Base-by-base conservation (phyloP, 2,113 vertebrate species). In the Rhabdomys dilectus region DNA sequence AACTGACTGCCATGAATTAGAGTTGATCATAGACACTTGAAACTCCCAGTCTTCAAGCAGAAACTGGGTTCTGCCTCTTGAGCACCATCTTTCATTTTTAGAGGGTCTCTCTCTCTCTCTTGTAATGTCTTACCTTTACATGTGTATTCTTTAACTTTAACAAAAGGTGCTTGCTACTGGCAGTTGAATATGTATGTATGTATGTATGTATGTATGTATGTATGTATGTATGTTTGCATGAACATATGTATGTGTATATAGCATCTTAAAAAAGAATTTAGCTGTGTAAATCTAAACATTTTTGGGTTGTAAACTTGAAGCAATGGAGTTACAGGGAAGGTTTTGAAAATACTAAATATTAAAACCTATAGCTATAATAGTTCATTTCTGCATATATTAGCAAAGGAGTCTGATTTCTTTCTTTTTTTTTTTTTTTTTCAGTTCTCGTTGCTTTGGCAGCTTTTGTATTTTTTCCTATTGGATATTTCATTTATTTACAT, bases 221-320 rank as follows among this genome's bases (percentile, higher is more conserved):
- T 68, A 31, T 15, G 12, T 68, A 31, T 68, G 31, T 34, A 36
- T 66, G 29, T 3, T 17, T 72, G 36, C n/a, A n/a, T 72, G 8
- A 39, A 66, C 29, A 66, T 64, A 64, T 10, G 8, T 39, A 21
- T 73, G 19, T 73, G 3, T 73, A 21, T 73, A 39, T 11, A 73
- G 39, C n/a, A 73, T 29, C n/a, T 62, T 62, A 60, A 84, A 60
- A 84, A 62, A 26, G 2, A 96, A 93, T 80, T 70, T 84, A 66
- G 93, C 9, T 34, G 16, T 75, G 56, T 34, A 15, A 93, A 68
- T n/a, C 89, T 66, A 90, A 88, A 36, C 73, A 92, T 53, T 85
- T 73, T 94, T 34, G 82, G 62, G 51, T 22, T 90, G 13, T 93
- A 97, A 91, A 93, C 3, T 42, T 51, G 26, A 80, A 94, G 84